Conservation (phyloP, 1,140 invertebrate species). For the Amphibalanus amphitrite region DNA sequence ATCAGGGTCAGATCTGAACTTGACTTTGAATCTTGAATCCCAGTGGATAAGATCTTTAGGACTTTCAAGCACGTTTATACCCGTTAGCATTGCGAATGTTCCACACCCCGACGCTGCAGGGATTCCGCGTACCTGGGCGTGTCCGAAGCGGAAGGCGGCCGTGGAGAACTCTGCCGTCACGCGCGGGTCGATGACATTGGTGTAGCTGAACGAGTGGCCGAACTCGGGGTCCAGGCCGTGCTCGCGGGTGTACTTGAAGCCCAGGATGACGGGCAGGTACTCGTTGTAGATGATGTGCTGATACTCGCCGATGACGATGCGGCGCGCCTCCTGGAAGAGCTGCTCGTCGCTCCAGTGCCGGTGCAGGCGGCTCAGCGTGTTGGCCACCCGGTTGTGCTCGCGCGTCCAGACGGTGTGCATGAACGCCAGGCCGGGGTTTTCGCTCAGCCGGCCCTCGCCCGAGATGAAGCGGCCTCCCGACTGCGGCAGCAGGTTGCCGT, state of each 20-base stretch:
- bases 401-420: slow-evolving; percentile 35
- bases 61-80: too few species aligned
- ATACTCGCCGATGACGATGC: slow-evolving; percentile 31
- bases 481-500: not conserved
- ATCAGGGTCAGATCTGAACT: too few species aligned
- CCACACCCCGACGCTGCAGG: too few species aligned
- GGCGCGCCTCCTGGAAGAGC: slow-evolving; percentile 34
- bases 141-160: slow-evolving; percentile 20
- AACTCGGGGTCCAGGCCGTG: slow-evolving; percentile 62
- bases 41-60: too few species aligned
- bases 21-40: too few species aligned
- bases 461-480: slow-evolving; percentile 8
- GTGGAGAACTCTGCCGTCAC: slow-evolving; percentile 26
- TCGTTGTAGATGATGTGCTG: slow-evolving; percentile 47
- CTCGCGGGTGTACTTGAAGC: slow-evolving; percentile 65
- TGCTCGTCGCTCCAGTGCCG: slow-evolving; percentile 31
- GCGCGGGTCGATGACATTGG: slow-evolving; percentile 22
- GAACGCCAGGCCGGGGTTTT: slow-evolving; percentile 32
- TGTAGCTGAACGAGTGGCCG: slow-evolving; percentile 63
- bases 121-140: slow-evolving; percentile 27
- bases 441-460: slow-evolving; percentile 34
- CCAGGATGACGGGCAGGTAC: slow-evolving; percentile 42
- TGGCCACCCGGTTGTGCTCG: slow-evolving; percentile 36
- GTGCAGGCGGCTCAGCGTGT: slow-evolving; percentile 26
- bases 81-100: too few species aligned